Evolutionary conservation across 2,113 vertebrate genomes (phyloP), one percentile per base, ranked within the genome.

Genomic region (Epinephelus moara): DNA sequence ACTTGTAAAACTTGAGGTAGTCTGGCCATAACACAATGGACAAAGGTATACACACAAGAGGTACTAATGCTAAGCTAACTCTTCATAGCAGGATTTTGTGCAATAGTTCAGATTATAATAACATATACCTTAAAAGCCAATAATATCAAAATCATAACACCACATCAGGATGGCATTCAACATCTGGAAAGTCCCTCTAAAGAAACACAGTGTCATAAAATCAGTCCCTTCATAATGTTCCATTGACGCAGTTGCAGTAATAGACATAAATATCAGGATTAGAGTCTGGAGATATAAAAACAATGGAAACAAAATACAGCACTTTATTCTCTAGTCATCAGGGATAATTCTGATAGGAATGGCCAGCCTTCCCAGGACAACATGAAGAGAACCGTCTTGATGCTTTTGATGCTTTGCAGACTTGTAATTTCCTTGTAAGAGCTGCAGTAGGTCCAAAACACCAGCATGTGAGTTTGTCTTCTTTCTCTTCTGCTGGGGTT

Each of bases 331-430:
- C 68, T 94, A 94, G 33, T 92, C 67, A 77, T 94, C 94, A 1
- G 94, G 95, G 70, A 95, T 92, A 14, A 96, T 95, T 87, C 87
- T 94, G 66, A 96, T 86, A 11, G 94, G 94, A 88, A 96, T 95
- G 64, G 94, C 95, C 82, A 96, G 89, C 77, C 91, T 93, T 93
- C 95, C 95, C 70, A 96, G 70, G 60, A 95, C 81, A 66, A 96
- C 92, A 72, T 94, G 93, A 42, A 96, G 85, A 70, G 93, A 92
- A 69, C 79, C 85, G 4, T 94, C 86, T 5, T 82, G 84, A 50
- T 45, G 76, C 0, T 69, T 78, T 42, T 49, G 90, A 19, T 81
- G 47, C 68, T 86, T 90, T 25, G 69, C 23, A 70, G 89, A 79
- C 25, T 73, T 84, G 21, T 81, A 67, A 45, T 67, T 74, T 45